Evolutionary conservation across 2,888 invertebrate species (phyloP).

Genomic region (Cataglyphis cursor): DNA sequence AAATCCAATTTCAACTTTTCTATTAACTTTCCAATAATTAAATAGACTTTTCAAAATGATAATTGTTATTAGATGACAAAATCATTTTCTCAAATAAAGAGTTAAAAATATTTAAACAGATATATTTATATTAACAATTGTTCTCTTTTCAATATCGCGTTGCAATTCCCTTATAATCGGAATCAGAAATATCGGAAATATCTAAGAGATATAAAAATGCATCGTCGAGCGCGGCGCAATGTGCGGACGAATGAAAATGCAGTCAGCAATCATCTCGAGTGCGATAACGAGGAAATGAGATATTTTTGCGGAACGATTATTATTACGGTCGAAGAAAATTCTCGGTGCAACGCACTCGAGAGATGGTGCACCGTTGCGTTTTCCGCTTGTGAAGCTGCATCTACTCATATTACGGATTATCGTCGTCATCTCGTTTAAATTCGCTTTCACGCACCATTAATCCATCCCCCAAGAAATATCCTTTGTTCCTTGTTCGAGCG

Average conservation of each 20-base stretch:
- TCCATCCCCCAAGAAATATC: not conserved
- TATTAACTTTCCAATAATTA: not conserved
- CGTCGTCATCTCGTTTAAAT: conserved; percentile 62
- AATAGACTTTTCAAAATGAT: not conserved
- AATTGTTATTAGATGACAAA: not conserved
- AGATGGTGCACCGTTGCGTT: not conserved
- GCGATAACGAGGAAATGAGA: not conserved
- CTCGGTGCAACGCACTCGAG: not conserved
- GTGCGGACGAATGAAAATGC: not conserved
- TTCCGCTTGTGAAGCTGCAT: conserved; percentile 4
- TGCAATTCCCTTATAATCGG: not conserved
- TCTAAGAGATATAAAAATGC: not conserved
- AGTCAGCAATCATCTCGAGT: conserved; percentile 13
- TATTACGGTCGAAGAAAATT: not conserved
- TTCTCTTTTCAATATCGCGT: not conserved
- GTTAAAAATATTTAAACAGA: not conserved
- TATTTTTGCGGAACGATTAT: conserved; percentile 16
- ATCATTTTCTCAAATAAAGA: not conserved
- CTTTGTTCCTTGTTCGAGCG: not conserved
- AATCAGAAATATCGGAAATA: not conserved
- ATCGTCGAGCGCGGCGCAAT: not conserved
- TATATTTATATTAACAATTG: not conserved
- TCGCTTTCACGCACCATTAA: conserved; percentile 67
- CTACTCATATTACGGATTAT: not conserved
- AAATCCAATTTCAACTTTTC: conserved; percentile 1